Evolutionary conservation across 2,113 vertebrate species (phyloP).

Genomic region (Alosa alosa): DNA sequence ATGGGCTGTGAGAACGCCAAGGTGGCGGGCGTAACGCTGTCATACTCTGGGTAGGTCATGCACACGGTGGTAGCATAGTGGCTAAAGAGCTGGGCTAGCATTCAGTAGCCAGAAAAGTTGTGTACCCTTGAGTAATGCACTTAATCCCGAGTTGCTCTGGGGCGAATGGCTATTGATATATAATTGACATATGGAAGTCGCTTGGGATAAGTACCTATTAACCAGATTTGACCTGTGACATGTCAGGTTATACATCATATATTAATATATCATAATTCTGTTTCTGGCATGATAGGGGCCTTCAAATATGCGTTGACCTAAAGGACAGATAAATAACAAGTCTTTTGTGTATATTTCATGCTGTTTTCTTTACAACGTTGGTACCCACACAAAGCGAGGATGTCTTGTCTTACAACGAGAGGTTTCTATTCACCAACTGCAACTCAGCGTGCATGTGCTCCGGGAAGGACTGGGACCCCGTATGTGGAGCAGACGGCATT

Average conservation of each 20-base stretch:
- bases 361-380: background rate
- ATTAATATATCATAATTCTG: too few relatives aligned
- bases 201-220: background rate
- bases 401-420: conserved; percentile 58
- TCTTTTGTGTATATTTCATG: background rate
- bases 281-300: too few relatives aligned
- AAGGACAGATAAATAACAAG: background rate
- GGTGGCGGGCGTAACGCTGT: conserved; percentile 83
- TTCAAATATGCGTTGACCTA: background rate
- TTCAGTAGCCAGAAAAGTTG: too few relatives aligned
- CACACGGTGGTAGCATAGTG: too few relatives aligned
- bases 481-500: conserved; percentile 85
- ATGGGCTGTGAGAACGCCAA: conserved; percentile 84
- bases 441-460: conserved; percentile 81
- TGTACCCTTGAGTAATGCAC: too few relatives aligned
- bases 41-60: conserved; percentile 77
- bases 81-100: too few relatives aligned
- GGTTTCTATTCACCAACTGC: conserved; percentile 77
- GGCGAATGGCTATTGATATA: too few relatives aligned
- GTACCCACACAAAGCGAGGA: conserved; percentile 61
- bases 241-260: background rate
- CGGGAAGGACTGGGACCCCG: conserved; percentile 81
- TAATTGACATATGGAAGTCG: too few relatives aligned
- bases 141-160: too few relatives aligned
- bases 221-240: background rate